Evolutionary conservation across 2,888 invertebrate genomes (phyloP).

Genomic region (Crocallis elinguaria): DNA sequence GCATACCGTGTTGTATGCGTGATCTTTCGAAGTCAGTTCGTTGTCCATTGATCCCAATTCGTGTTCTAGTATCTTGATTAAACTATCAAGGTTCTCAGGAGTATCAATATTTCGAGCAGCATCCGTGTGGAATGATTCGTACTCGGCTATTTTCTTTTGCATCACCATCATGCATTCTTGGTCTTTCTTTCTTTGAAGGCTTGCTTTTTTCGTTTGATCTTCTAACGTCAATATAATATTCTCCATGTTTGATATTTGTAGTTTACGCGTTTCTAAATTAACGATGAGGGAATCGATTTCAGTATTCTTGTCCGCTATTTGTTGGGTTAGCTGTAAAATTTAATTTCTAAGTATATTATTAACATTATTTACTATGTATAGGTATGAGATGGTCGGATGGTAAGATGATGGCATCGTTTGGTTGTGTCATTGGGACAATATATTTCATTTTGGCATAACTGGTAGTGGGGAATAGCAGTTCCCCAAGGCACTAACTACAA

Average conservation of each 20-base stretch:
- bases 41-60: constrained; percentile 62
- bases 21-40: constrained; percentile 33
- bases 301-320: constrained; percentile 63
- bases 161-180: constrained; percentile 58
- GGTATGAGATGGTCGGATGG: too few species aligned
- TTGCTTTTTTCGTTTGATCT: constrained; percentile 60
- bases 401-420: too few species aligned
- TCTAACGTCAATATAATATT: constrained; percentile 72
- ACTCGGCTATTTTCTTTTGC: constrained; percentile 58
- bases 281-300: constrained; percentile 63
- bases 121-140: constrained; percentile 49
- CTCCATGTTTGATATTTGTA: constrained; percentile 66
- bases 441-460: too few species aligned
- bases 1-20: constrained; percentile 29
- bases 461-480: too few species aligned
- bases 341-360: too few species aligned
- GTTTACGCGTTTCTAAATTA: constrained; percentile 58
- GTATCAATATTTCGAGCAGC: constrained; percentile 47
- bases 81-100: constrained; percentile 66
- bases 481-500: too few species aligned
- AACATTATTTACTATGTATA: too few species aligned
- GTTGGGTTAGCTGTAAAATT: constrained; percentile 55
- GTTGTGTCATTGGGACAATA: too few species aligned
- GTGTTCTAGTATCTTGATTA: constrained; percentile 73
- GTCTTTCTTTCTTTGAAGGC: constrained; percentile 57